Percentiles rank a stretch among this genome's conserved stretches.
Conservation (phyloP, 2,113 vertebrate species). For the Gallinago undulata region DNA sequence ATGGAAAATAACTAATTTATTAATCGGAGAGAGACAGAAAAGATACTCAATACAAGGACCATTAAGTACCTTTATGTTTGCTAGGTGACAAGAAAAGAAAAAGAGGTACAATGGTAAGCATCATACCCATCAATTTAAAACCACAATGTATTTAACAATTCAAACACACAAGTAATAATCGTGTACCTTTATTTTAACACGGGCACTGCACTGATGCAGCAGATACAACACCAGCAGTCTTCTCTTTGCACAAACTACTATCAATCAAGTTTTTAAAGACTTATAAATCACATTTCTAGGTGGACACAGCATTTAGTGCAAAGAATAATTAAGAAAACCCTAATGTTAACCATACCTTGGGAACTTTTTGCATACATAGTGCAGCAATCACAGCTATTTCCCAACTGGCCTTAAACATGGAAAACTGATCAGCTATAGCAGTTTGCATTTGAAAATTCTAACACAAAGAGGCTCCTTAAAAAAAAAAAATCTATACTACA, state of each 20-base stretch:
- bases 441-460: conserved; percentile 14
- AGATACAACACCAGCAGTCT: conserved; percentile 50
- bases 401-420: conserved; percentile 5
- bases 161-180: not conserved
- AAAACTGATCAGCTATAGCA: not conserved
- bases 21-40: not conserved
- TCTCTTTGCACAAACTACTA: conserved; percentile 52
- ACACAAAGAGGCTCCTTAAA: not conserved
- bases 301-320: conserved; percentile 70
- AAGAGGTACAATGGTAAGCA: not conserved
- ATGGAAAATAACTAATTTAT: not conserved
- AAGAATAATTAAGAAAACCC: conserved; percentile 41
- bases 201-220: conserved; percentile 32
- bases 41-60: not conserved
- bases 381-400: not conserved
- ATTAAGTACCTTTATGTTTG: not conserved
- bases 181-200: conserved; percentile 66
- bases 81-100: not conserved
- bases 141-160: not conserved
- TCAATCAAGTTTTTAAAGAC: conserved; percentile 36
- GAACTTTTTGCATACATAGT: not conserved
- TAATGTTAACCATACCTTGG: conserved; percentile 9
- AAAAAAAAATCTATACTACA: not conserved
- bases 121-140: not conserved
- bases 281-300: conserved; percentile 46